phyloP scores from a whole-genome alignment of 2,888 invertebrate species.

The Pyrgus malvae region DNA sequence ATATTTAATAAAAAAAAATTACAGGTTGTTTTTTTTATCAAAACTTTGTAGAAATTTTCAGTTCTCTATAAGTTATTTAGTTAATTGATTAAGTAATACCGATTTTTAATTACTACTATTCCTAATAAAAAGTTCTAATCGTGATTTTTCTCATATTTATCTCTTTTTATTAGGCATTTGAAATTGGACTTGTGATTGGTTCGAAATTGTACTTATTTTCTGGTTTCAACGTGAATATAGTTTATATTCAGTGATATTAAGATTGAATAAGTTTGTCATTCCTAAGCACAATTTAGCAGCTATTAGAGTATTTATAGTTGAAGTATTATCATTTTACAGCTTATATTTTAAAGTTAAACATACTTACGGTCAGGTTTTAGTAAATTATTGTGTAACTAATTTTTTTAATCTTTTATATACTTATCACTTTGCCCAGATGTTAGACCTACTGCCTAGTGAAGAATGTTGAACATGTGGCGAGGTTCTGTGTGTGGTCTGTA shows the following conservation, averaged over 20 bases:
- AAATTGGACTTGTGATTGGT: background rate
- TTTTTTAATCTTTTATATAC: conserved; percentile 46
- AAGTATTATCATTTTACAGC: conserved; percentile 58
- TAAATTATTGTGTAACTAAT: conserved; percentile 39
- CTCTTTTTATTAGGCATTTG: background rate
- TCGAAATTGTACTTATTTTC: conserved; percentile 33
- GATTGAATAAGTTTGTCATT: conserved; percentile 30
- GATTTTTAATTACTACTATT: too few species aligned
- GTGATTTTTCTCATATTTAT: background rate
- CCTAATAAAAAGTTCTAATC: too few species aligned
- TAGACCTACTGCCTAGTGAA: conserved; percentile 46
- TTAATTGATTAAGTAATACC: too few species aligned
- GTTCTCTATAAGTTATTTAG: too few species aligned
- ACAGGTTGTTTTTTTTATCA: background rate
- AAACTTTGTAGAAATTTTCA: too few species aligned
- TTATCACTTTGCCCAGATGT: conserved; percentile 43
- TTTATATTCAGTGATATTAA: conserved; percentile 11
- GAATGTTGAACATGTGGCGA: conserved; percentile 40
- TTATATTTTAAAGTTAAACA: conserved; percentile 38
- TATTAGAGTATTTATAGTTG: conserved; percentile 49
- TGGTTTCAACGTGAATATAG: background rate
- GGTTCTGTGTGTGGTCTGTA: conserved; percentile 43
- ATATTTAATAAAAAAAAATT: background rate
- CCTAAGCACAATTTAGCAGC: conserved; percentile 40
- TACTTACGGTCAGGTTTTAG: conserved; percentile 35